Percentiles rank a stretch among this genome's conserved stretches.
Evolutionary conservation across 1,140 invertebrate species (phyloP).

Genomic region (Brachionus rotundiformis): DNA sequence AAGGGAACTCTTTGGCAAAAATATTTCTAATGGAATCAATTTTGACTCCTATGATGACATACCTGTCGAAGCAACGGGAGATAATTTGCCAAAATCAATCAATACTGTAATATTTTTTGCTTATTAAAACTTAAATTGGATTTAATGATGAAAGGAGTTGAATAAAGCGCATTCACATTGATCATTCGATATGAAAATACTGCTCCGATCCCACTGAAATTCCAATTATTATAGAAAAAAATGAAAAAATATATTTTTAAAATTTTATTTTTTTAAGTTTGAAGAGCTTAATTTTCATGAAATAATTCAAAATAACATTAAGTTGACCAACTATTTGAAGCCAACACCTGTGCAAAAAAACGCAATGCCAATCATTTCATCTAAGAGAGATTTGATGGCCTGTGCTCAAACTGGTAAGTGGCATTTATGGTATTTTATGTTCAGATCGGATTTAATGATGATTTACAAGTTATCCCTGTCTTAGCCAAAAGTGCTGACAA

Average conservation of each 20-base stretch:
- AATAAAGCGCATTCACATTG: constrained; percentile 34
- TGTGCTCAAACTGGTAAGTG: constrained; percentile 79
- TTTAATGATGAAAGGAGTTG: constrained; percentile 49
- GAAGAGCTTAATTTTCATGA: constrained; percentile 89
- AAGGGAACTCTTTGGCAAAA: constrained; percentile 36
- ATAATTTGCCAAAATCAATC: constrained; percentile 84
- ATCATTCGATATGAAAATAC: constrained; percentile 22
- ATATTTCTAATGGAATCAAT: constrained; percentile 83
- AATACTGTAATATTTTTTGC: constrained; percentile 53
- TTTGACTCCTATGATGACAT: constrained; percentile 99
- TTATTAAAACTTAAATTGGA: not conserved
- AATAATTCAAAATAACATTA: constrained; percentile 88
- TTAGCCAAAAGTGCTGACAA: constrained; percentile 43
- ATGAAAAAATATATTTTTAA: not conserved
- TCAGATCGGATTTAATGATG: not conserved
- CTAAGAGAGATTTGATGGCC: constrained; percentile 85
- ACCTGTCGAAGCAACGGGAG: constrained; percentile 95
- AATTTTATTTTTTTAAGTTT: constrained; percentile 53
- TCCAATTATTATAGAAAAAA: not conserved
- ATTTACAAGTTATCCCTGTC: constrained; percentile 44
- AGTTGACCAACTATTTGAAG: constrained; percentile 75
- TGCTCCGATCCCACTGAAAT: constrained; percentile 50
- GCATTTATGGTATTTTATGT: not conserved
- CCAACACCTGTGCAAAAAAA: constrained; percentile 73
- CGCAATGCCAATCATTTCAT: constrained; percentile 88